Evolutionary conservation across 2,888 invertebrate species (phyloP).

Genomic region (Tineola bisselliella): DNA sequence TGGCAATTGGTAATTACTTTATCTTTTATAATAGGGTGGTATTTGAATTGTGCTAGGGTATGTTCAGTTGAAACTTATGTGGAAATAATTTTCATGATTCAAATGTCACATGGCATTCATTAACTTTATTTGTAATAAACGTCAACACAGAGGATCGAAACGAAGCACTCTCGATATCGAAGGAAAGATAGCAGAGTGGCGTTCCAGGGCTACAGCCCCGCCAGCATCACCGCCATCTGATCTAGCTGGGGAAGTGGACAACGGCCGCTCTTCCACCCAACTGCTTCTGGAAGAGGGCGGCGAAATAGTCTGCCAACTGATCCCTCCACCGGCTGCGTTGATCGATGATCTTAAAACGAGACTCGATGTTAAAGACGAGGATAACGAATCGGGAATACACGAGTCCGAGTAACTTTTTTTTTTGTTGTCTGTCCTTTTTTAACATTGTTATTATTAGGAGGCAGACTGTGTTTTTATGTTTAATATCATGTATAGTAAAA

Average conservation of each 20-base stretch:
- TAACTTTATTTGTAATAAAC: neutral
- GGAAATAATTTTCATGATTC: neutral
- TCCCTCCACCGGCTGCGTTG: slow-evolving; percentile 36
- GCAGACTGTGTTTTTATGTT: neutral
- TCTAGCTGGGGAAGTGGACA: slow-evolving; percentile 17
- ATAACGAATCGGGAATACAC: slow-evolving; percentile 59
- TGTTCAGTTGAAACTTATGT: too few relatives aligned
- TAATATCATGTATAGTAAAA: too few relatives aligned
- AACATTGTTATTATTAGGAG: neutral
- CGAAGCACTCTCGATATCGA: slow-evolving; percentile 64
- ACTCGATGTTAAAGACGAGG: slow-evolving; percentile 56
- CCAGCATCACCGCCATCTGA: slow-evolving; percentile 19
- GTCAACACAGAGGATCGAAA: slow-evolving; percentile 45
- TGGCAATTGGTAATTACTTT: neutral
- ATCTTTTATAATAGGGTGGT: neutral
- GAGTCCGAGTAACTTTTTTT: slow-evolving; percentile 42
- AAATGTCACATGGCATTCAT: neutral
- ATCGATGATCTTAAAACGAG: slow-evolving; percentile 54
- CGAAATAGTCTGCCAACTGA: slow-evolving; percentile 47
- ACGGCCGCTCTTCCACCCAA: slow-evolving; percentile 26
- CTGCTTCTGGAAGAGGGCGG: slow-evolving; percentile 42
- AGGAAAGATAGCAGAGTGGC: slow-evolving; percentile 61
- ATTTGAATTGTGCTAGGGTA: too few relatives aligned
- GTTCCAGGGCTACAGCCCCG: slow-evolving; percentile 32
- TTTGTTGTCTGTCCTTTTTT: neutral